Evolutionary conservation across 1,140 invertebrate species (phyloP), one percentile per base, ranked within the genome.

Genomic region (Medauroidea extradentata): DNA sequence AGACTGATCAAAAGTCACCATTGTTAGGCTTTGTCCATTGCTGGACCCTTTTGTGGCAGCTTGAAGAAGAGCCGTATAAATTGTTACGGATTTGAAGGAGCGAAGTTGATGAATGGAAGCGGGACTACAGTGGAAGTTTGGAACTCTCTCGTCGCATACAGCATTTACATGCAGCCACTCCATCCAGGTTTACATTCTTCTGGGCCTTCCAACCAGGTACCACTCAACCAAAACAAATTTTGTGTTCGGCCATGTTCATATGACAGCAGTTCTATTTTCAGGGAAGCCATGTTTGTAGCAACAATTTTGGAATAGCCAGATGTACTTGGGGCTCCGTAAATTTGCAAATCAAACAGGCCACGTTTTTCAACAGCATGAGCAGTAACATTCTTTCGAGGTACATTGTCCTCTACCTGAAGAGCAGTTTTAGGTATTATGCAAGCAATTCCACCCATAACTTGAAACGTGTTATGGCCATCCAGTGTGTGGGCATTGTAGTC

Each of bases 21-120:
- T 52, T 75, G 73, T 51, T 52, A 69, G 7, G 67, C 24, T 72
- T 34, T 46, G 67, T 76, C 24, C 24, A 19, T 46, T 19, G 18
- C 24, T 46, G 18, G 18, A 5, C 3, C 44, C 18, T 25, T 46
- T 25, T 21, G 3, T 13, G 24, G 44, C 44, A 46, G 44, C 44
- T 21, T 21, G 24, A 19, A 46, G 18, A 46, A 46, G 44, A 21
- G 44, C 44, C 18, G 44, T 46, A 13, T 46, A 46, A 7, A 46
- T 46, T 46, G 44, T 46, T 21, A 19, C 13, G 18, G 44, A 11
- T 19, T 46, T 46, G 44, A 19, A 5, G 44, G 44, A 46, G 18
- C 44, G 4, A 46, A 25, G 13, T 46, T 46, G 44, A 46, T 46
- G 24, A 46, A 46, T 25, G 44, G 44, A n/a, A 46, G 44, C 5